Base-by-base conservation (phyloP, 1,140 invertebrate species). In the Temnothorax curvispinosus region DNA sequence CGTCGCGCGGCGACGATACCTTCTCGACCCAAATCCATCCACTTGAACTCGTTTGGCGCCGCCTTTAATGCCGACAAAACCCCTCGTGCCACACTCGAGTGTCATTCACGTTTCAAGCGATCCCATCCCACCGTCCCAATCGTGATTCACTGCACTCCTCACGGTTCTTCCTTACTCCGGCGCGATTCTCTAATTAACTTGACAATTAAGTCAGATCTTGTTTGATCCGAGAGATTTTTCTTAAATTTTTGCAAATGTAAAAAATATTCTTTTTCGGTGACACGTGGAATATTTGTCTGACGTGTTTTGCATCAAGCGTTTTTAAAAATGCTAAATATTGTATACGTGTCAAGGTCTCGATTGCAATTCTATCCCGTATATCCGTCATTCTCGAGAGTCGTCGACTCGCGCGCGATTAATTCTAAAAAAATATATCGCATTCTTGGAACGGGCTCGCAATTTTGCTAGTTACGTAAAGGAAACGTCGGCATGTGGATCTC, bases 381-480 rank as follows among this genome's bases (percentile, higher is more conserved):
- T 27, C n/a, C 27, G 21, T n/a, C 44, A 64, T 65, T 41, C 11
- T 32, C 56, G 47, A 65, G 32, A 65, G 32, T 78, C 44, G 58
- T 80, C 60, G 21, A 69, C 15, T 27, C 27, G 54, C 13, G 38
- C 21, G 21, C 50, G 47, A 32, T 58, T 32, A 56, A 80, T 50
- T 32, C 41, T 18, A 18, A 67, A 56, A 78, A 80, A 56, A 71
- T 81, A 13, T 69, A 32, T 56, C 64, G 78, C 78, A 60, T 74
- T 62, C 69, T 5, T 75, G 52, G 41, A 47, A 84, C 47, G 27
- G 44, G 15, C 41, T 47, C 21, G 69, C 69, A 84, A 84, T 84
- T 84, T 67, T 75, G 41, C 80, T 62, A 85, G 75, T 85, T 71
- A 65, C 71, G 35, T 64, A 78, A 85, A 84, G 64, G 65, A 89